Evolutionary conservation across 2,888 invertebrate genomes (phyloP).

Genomic region (Hemicrepidius hirtus): DNA sequence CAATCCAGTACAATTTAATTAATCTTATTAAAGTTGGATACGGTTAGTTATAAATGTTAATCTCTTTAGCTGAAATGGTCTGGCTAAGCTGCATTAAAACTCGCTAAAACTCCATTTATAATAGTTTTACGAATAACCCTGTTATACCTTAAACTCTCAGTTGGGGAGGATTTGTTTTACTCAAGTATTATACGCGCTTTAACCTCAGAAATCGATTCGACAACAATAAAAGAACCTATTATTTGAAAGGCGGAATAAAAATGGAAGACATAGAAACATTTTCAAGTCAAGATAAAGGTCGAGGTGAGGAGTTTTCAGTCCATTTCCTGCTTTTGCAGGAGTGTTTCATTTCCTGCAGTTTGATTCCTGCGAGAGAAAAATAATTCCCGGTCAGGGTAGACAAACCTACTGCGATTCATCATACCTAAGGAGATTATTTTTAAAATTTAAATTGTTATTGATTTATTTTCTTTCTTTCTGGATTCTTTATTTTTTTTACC

Average conservation of each 20-base stretch:
- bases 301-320: constrained; percentile 65
- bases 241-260: constrained; percentile 56
- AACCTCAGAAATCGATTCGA: constrained; percentile 40
- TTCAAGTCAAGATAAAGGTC: constrained; percentile 64
- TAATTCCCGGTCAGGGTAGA: constrained; percentile 57
- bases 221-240: constrained; percentile 55
- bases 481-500: background rate
- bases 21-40: constrained; percentile 46
- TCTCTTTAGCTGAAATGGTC: constrained; percentile 44
- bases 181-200: constrained; percentile 8
- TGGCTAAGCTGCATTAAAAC: constrained; percentile 46
- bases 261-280: constrained; percentile 63
- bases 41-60: constrained; percentile 50
- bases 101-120: constrained; percentile 47
- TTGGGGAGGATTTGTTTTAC: constrained; percentile 18
- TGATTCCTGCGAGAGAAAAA: constrained; percentile 62
- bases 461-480: constrained; percentile 4
- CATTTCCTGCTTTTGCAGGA: constrained; percentile 66
- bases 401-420: constrained; percentile 51
- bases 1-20: constrained; percentile 48
- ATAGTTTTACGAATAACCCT: constrained; percentile 43
- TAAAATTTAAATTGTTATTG: constrained; percentile 44
- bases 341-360: constrained; percentile 68
- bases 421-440: constrained; percentile 51
- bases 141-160: constrained; percentile 34